Evolutionary conservation across 2,888 invertebrate species (phyloP).

Genomic region (Rhimphoctona megacephalus): DNA sequence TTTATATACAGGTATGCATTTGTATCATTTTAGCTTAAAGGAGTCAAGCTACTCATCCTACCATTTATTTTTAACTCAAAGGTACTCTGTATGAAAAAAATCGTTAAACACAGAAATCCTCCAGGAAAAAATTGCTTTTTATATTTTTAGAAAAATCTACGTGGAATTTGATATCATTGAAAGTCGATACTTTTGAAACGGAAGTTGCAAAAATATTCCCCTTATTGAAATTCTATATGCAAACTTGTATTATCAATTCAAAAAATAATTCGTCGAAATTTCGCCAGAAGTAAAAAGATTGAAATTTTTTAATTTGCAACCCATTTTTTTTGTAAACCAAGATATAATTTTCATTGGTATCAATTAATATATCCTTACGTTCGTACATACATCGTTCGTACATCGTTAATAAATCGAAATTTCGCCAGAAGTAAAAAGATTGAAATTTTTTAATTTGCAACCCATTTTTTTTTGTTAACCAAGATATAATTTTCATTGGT

Average conservation of each 20-base stretch:
- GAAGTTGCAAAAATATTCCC: background rate
- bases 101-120: background rate
- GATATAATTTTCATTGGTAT: background rate
- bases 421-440: background rate
- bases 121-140: background rate
- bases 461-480: background rate
- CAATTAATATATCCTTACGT: no score
- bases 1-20: background rate
- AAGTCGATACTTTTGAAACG: background rate
- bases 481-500: background rate
- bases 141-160: background rate
- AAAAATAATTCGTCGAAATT: background rate
- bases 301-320: background rate
- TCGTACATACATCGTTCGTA: no score
- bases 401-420: background rate
- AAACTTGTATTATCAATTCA: background rate
- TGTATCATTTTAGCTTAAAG: background rate
- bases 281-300: background rate
- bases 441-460: background rate
- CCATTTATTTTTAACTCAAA: background rate
- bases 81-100: background rate
- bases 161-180: background rate
- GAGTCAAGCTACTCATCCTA: slow-evolving; percentile 10
- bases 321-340: background rate
- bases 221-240: background rate